Conservation (phyloP, 2,888 invertebrate genomes). For the Liposcelis brunnea region DNA sequence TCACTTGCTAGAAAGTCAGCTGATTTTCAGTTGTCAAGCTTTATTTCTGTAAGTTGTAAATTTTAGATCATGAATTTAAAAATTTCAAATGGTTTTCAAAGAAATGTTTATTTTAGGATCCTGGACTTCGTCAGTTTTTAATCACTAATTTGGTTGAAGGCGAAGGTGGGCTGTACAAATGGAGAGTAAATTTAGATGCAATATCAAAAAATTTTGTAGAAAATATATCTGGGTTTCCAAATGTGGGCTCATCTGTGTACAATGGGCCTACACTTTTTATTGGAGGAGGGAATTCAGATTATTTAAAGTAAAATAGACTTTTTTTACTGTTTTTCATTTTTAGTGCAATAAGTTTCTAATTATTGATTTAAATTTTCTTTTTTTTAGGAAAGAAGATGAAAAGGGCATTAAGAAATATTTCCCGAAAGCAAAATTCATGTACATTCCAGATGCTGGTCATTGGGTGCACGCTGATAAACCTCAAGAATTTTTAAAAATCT, state of each 20-base stretch:
- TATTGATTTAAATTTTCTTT: no score
- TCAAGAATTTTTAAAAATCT: constrained; percentile 46
- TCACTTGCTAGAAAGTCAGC: constrained; percentile 50
- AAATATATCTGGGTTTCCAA: constrained; percentile 47
- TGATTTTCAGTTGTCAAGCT: constrained; percentile 41
- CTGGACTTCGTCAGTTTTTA: constrained; percentile 44
- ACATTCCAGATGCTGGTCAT: constrained; percentile 71
- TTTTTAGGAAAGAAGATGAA: constrained; percentile 34
- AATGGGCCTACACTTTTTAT: constrained; percentile 65
- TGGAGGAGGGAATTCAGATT: constrained; percentile 67
- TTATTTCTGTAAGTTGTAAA: constrained; percentile 24
- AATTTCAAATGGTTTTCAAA: background rate
- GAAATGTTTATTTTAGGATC: constrained; percentile 18
- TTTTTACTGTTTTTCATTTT: constrained; percentile 10
- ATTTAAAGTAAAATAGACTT: constrained; percentile 42
- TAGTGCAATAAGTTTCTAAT: no score
- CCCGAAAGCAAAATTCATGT: constrained; percentile 48
- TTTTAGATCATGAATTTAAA: constrained; percentile 13
- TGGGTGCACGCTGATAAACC: constrained; percentile 91
- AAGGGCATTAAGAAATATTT: constrained; percentile 49
- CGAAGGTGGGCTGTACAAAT: constrained; percentile 42
- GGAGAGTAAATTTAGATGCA: constrained; percentile 65
- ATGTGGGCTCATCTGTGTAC: constrained; percentile 26
- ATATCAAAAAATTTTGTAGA: constrained; percentile 46
- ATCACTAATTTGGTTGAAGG: constrained; percentile 67